Base-by-base conservation (phyloP, 2,797 vertebrate species). In the Fistularia tabacaria region DNA sequence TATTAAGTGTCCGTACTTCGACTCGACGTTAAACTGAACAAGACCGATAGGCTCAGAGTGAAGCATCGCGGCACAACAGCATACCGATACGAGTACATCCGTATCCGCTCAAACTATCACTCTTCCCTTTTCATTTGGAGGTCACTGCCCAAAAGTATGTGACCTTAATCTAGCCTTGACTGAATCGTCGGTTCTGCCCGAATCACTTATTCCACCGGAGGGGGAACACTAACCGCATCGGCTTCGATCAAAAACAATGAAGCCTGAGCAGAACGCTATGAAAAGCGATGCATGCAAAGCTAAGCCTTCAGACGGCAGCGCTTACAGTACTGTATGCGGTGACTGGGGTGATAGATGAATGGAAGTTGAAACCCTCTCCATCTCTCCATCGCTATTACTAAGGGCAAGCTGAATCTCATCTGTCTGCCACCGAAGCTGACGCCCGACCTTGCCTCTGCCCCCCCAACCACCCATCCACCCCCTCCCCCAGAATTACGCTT, bases 371-470 rank as follows among this genome's bases (percentile, higher is more conserved):
- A 65, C 49, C 51, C 69, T 65, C 73, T 74, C 64, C 8, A 36
- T 69, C n/a, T 43, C 9, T 69, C 64, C 8, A 36, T 69, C 46
- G 54, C 81, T 67, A 69, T 84, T 76, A 80, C 63, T 60, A 58
- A 73, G 79, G 77, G 77, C 76, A 66, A 75, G 76, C 79, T 71
- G 74, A 62, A 73, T 79, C 79, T 89, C 83, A 89, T 89, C 84
- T 55, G 73, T 88, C 87, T 85, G 70, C 51, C 58, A 64, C 60
- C 51, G 73, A 57, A 80, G 71, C 76, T 71, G 58, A 59, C 74
- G 40, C 67, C 25, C 86, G 86, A 90, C 87, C 86, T 89, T 89
- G 81, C 73, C 59, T 73, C 66, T 84, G 84, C 77, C 85, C 84
- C 79, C 81, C 65, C 25, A 2, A 3, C 25, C 25, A 5, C 25